Conservation (phyloP, 1,140 invertebrate genomes). For the Anastrepha obliqua region DNA sequence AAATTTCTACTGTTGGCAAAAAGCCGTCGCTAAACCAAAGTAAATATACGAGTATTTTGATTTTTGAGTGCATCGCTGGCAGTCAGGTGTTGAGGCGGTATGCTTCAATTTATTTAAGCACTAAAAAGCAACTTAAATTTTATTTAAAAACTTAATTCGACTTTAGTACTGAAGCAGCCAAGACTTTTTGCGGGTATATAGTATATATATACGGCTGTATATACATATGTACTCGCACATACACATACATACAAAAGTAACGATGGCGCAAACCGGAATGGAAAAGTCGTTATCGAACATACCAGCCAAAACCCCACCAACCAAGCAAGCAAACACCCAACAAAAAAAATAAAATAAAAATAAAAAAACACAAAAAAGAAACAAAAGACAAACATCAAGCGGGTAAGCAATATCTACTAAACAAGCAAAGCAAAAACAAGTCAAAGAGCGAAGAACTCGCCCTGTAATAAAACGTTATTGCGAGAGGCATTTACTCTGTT, state of each 20-base stretch:
- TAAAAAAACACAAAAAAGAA: too few relatives aligned
- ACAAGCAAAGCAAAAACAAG: conserved; percentile 9
- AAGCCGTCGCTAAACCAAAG: too few relatives aligned
- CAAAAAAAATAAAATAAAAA: background rate
- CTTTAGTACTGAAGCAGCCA: too few relatives aligned
- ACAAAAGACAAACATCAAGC: background rate
- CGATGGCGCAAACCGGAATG: conserved; percentile 32
- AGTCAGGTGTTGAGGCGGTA: too few relatives aligned
- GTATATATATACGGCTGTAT: background rate
- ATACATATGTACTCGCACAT: background rate
- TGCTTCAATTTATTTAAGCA: too few relatives aligned
- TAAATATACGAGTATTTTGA: too few relatives aligned
- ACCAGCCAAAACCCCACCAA: background rate
- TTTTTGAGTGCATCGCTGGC: too few relatives aligned
- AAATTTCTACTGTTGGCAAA: too few relatives aligned
- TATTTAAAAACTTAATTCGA: too few relatives aligned
- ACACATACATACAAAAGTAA: background rate
- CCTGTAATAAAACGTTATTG: background rate
- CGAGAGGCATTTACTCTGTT: background rate
- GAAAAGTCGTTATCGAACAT: background rate
- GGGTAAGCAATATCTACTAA: background rate
- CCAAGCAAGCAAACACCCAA: background rate
- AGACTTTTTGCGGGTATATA: too few relatives aligned
- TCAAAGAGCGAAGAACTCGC: conserved; percentile 30
- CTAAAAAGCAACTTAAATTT: too few relatives aligned